Evolutionary conservation across 2,888 invertebrate genomes (phyloP), one percentile per base, ranked within the genome.

Genomic region (Tridacna crocea): DNA sequence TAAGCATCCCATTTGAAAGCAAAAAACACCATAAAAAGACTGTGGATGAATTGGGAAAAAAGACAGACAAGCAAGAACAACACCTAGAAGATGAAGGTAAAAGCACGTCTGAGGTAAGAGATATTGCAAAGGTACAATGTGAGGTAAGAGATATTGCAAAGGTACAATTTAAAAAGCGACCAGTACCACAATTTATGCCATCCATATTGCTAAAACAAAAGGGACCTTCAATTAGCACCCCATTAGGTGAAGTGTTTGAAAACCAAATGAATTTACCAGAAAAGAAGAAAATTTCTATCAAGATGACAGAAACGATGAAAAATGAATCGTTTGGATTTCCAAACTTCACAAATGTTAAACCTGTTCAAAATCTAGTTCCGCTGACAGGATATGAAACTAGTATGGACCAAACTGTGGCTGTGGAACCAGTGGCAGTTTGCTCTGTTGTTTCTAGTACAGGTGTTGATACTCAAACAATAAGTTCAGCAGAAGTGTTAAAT

Each of bases 181-280:
- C 27, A 24, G 13, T 51, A 15, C 26, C 72, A 19, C 51, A 72
- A 24, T 60, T 83, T 61, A 15, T 66, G 6, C 73, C 83, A 22
- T 74, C 74, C 75, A 68, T 75, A 3, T 11, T 80, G 4, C 63
- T 77, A 22, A 77, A 78, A 68, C 75, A 70, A 17, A 82, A 76
- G 55, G 47, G 60, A 19, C 15, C 70, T 48, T 51, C 24, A 11
- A 13, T 46, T 19, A 73, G 51, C 27, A 48, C 58, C 22, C 27
- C 51, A 75, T 26, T 78, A 17, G 61, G 24, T 10, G 77, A 77
- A 61, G 68, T 78, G 13, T 80, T 83, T 80, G 80, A 80, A 12
- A 83, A 19, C 13, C 76, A 76, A n/a, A n/a, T 27, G 46, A 66
- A 46, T 36, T 27, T 48, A 11, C 48, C 66, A n/a, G 70, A 60